These are phyloP conservation scores for Lydus trimaculatus DNA, from an alignment of 2,888 invertebrate genomes.

Conservation along the genomic window DNA sequence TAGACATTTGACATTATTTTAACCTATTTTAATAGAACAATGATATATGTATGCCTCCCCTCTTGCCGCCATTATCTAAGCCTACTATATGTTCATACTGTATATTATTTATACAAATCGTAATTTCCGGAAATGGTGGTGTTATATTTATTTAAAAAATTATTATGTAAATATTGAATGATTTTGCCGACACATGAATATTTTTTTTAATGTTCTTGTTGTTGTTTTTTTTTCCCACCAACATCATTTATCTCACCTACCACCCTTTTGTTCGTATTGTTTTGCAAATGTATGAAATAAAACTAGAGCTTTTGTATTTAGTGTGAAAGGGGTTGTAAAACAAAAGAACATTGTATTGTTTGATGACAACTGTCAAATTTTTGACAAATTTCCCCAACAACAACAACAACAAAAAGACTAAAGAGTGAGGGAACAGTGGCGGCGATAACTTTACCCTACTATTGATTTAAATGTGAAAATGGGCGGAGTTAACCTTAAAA, in stretches of 20 bases:
- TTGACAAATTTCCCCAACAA: not conserved
- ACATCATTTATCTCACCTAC: not conserved
- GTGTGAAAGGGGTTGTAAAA: not conserved
- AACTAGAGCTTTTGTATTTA: not conserved
- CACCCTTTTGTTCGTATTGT: not conserved
- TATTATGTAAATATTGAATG: slow-evolving; percentile 1
- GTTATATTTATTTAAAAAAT: not conserved
- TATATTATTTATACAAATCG: not conserved
- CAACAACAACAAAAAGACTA: not conserved
- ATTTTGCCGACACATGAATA: not conserved
- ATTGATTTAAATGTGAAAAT: not conserved
- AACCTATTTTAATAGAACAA: too few species aligned
- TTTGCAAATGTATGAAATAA: not conserved
- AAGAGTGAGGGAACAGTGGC: not conserved
- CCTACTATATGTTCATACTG: not conserved
- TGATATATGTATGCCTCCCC: too few species aligned
- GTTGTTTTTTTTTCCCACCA: not conserved
- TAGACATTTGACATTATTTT: too few species aligned
- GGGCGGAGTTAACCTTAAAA: not conserved
- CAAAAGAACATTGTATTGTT: not conserved
- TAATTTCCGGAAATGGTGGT: not conserved
- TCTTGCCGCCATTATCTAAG: too few species aligned
- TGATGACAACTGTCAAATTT: not conserved
- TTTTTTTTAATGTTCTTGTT: not conserved
- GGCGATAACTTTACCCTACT: not conserved